Base-by-base conservation (phyloP, 2,113 vertebrate species). In the Channa maculata region DNA sequence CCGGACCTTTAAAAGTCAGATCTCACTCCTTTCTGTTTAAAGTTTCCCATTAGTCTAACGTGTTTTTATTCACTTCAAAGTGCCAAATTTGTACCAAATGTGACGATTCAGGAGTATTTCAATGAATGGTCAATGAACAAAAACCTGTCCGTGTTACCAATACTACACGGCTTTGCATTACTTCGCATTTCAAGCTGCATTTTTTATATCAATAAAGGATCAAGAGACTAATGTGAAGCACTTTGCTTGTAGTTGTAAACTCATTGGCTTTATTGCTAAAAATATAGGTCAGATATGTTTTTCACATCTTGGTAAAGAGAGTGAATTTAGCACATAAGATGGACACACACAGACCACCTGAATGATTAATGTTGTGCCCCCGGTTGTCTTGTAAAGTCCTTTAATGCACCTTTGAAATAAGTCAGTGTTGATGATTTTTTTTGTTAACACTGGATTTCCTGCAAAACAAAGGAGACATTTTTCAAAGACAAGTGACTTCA, bases 1-100 rank as follows among this genome's bases (percentile, higher is more conserved):
- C 11, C 1, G 37, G 34, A 3, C 7, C 6, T 59, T 45, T 24
- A 33, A 65, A 52, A 50, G 43, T 66, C 52, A 10, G 6, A 15
- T 8, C 41, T 57, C 33, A 24, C 24, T 24, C 24, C 24, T 24
- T 24, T 53, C 45, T 48, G 52, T 8, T 33, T 12, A n/a, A 52
- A 55, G 3, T 50, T 54, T n/a, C 37, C 59, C 52, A 53, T 49
- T 61, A 8, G n/a, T 49, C 55, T 8, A 37, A 50, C 14, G 46
- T 64, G 48, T 49, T 54, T 77, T 69, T 24, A 53, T 55, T 75
- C 44, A 57, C 65, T 62, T 63, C 6, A 64, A 82, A 87, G 83
- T 90, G 89, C 81, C 85, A 89, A 79, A 83, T 52, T 2, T 65
- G 10, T 61, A 44, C 24, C 9, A 63, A 46, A 48, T 15, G 3